Conservation (phyloP, 1,140 invertebrate species). For the Hirudo medicinalis region DNA sequence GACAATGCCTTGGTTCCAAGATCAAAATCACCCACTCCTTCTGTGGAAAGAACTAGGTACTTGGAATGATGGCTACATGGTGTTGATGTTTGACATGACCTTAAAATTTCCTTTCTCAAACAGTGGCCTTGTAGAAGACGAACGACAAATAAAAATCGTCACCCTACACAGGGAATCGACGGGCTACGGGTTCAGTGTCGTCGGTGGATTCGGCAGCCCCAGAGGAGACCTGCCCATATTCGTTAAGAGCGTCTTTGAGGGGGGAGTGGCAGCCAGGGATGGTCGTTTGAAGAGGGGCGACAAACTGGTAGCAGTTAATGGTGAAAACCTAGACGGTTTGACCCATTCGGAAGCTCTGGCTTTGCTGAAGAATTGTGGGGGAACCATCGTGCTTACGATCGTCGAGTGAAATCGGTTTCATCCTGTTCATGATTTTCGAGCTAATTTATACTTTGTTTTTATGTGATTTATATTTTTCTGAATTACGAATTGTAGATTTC, state of each 20-base stretch:
- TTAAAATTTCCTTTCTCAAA: background rate
- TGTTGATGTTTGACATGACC: no score
- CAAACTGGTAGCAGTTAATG: constrained; percentile 49
- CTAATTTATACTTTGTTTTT: no score
- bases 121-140: background rate
- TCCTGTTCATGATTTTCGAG: no score
- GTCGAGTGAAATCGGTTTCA: constrained; percentile 19
- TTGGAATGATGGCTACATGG: no score
- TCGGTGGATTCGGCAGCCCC: constrained; percentile 61
- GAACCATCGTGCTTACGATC: constrained; percentile 47
- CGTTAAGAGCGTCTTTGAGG: constrained; percentile 66
- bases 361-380: constrained; percentile 47
- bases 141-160: background rate
- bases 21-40: no score
- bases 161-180: constrained; percentile 54
- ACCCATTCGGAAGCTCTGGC: constrained; percentile 52
- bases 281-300: constrained; percentile 52
- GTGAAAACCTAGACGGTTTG: constrained; percentile 45
- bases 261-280: constrained; percentile 57
- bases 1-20: no score
- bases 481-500: no score
- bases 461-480: no score
- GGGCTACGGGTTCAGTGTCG: constrained; percentile 64
- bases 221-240: constrained; percentile 65
- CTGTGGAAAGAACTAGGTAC: no score